Base-by-base conservation (phyloP, 2,888 invertebrate species). In the Clivina fossor region DNA sequence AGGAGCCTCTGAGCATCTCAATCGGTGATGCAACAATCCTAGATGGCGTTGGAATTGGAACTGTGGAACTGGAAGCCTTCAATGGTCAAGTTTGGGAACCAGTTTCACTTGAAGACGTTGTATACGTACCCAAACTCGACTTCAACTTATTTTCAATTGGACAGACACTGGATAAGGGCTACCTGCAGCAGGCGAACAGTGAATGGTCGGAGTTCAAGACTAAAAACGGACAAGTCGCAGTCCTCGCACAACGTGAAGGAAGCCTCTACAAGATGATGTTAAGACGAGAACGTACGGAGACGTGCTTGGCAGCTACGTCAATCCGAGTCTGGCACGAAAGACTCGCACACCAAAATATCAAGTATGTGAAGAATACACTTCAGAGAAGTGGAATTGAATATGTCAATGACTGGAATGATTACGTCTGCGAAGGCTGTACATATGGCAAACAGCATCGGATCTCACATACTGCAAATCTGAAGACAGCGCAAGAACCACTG, bases 81-180 rank as follows among this genome's bases (percentile, higher is more conserved):
- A 59, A 66, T 55, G 65, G 66, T 20, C 24, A 62, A 15, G 32
- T 47, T 32, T 65, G 62, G 60, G 18, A 62, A n/a, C 51, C 63
- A 57, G 60, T 61, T 19, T 48, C 26, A 24, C 37, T 61, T 32
- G 46, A 51, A 13, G 30, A 60, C 41, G 60, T 63, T 43, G 60
- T 60, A 18, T 61, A 61, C 35, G 59, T 63, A 7, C 61, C 62
- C 30, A 46, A 63, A 20, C 38, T 63, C 20, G 62, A 57, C 28
- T 43, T 26, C 43, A 43, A 43, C 28, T 43, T 43, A 43, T 26
- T 26, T 9, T 43, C 43, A 26, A 28, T 43, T 43, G 26, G 43
- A 43, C 26, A 43, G 43, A 5, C 26, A 26, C 43, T 26, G 24
- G 43, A 43, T 26, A 43, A 11, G 43, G 43, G 43, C 26, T 43